Percentiles rank a stretch among this genome's conserved stretches.
Evolutionary conservation across 2,888 invertebrate species (phyloP).

Genomic region (Chromoteleia sp.): DNA sequence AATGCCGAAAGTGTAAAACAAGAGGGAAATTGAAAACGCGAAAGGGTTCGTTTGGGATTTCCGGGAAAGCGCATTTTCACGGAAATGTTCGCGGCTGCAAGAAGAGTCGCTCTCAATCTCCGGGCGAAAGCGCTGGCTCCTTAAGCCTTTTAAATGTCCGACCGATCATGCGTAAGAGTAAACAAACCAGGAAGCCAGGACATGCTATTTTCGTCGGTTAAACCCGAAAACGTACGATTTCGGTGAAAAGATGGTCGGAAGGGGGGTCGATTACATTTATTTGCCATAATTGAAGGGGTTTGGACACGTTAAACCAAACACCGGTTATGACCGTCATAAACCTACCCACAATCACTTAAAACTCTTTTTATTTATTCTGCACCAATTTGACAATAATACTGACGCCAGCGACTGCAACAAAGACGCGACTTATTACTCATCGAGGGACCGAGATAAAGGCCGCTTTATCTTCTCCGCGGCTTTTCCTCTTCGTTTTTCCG

Average conservation of each 20-base stretch:
- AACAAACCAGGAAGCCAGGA: constrained; percentile 27
- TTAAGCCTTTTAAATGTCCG: constrained; percentile 23
- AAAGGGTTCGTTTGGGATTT: not conserved
- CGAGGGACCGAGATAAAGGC: not conserved
- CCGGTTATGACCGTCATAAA: constrained; percentile 82
- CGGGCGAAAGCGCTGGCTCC: constrained; percentile 11
- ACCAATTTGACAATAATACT: constrained; percentile 20
- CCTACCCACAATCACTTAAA: constrained; percentile 83
- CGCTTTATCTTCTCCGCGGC: not conserved
- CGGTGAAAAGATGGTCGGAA: constrained; percentile 2
- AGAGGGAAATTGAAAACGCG: not conserved
- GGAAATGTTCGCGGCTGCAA: constrained; percentile 2
- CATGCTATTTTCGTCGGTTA: constrained; percentile 9
- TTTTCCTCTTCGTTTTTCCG: constrained; percentile 11
- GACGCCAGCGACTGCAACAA: not conserved
- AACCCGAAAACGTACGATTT: constrained; percentile 10
- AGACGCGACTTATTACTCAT: not conserved
- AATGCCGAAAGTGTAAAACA: not conserved
- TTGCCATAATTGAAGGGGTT: constrained; percentile 82
- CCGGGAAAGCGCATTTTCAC: constrained; percentile 2
- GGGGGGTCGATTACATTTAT: constrained; percentile 78
- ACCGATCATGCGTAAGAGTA: constrained; percentile 1
- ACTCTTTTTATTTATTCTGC: constrained; percentile 75
- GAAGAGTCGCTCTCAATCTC: constrained; percentile 7
- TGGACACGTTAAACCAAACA: constrained; percentile 82